Conservation (phyloP, 2,113 vertebrate species). For the Caloenas nicobarica region DNA sequence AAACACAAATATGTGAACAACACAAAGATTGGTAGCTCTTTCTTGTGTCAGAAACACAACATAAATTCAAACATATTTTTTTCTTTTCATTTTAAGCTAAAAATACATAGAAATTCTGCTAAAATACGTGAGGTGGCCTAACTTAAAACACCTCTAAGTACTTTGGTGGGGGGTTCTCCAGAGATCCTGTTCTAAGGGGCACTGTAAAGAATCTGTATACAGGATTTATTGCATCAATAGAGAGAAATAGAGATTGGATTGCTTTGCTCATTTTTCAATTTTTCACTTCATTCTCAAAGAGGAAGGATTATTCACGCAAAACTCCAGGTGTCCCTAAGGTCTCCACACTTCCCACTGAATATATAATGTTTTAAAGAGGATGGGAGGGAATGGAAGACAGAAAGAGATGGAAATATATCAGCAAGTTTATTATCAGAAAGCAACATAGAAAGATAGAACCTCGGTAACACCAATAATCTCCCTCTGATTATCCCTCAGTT, state of each 20-base stretch:
- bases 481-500: not conserved
- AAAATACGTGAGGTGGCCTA: not conserved
- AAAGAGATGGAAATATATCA: not conserved
- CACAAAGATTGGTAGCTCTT: not conserved
- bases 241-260: not conserved
- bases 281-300: not conserved
- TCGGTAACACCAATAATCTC: not conserved
- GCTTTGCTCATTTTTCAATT: not conserved
- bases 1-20: not conserved
- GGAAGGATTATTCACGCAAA: not conserved
- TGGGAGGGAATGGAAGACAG: not conserved
- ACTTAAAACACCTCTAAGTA: not conserved
- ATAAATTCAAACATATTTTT: not conserved
- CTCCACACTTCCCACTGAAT: not conserved
- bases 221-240: not conserved
- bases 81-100: not conserved
- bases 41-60: not conserved
- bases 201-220: not conserved
- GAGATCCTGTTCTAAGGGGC: not conserved
- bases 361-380: not conserved
- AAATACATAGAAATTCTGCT: not conserved
- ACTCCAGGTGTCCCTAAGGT: not conserved
- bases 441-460: not conserved
- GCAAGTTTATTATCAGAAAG: not conserved
- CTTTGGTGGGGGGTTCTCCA: not conserved